Evolutionary conservation across 2,113 vertebrate species (phyloP).

Genomic region (Myiagra hebetior): DNA sequence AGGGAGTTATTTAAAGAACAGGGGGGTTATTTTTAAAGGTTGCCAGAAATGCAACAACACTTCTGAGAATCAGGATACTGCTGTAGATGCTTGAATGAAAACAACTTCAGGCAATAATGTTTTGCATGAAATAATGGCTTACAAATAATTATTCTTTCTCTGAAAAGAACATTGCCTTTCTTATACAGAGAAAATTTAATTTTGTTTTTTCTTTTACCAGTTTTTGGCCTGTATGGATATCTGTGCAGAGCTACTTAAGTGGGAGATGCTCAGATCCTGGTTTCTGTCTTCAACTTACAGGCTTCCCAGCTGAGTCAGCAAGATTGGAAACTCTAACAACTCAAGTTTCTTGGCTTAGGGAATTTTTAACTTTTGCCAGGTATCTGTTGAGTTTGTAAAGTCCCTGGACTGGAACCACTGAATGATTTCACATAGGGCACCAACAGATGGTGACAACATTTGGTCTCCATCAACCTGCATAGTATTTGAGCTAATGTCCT

Average conservation of each 20-base stretch:
- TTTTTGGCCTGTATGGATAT: background rate
- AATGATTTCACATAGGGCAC: conserved; percentile 24
- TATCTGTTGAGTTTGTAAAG: background rate
- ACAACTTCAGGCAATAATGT: background rate
- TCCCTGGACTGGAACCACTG: background rate
- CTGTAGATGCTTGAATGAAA: background rate
- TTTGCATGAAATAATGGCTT: background rate
- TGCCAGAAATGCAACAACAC: background rate
- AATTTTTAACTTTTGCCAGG: conserved; percentile 20
- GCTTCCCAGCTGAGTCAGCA: background rate
- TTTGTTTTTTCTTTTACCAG: background rate
- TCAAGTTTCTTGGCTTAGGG: background rate
- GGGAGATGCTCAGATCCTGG: background rate
- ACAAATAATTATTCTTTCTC: background rate
- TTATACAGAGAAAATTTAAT: background rate
- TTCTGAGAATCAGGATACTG: background rate
- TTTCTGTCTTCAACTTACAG: background rate
- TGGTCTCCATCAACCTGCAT: conserved; percentile 20
- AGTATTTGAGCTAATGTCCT: conserved; percentile 19
- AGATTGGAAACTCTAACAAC: background rate
- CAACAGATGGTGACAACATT: conserved; percentile 51
- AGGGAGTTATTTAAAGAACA: too few relatives aligned
- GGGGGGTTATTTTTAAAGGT: background rate
- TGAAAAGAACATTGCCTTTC: background rate
- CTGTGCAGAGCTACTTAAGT: background rate